phyloP scores from a whole-genome alignment of 1,140 invertebrate genomes.

The Condylostylus longicornis region DNA sequence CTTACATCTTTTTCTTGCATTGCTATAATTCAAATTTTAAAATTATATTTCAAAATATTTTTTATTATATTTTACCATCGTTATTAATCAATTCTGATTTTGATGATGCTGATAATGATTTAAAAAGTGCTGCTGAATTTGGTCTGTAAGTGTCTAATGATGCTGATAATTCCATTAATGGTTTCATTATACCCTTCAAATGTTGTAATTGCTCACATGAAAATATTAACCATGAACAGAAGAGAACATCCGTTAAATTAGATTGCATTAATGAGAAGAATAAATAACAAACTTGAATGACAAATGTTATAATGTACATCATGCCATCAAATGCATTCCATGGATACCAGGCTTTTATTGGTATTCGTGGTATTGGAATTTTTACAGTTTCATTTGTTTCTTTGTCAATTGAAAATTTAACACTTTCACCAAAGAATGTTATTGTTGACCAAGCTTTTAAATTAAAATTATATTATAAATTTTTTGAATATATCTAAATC shows the following conservation, averaged over 20 bases:
- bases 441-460: constrained; percentile 55
- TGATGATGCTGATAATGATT: constrained; percentile 41
- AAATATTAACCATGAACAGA: constrained; percentile 69
- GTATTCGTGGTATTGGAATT: constrained; percentile 52
- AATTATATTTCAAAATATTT: not conserved
- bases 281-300: constrained; percentile 62
- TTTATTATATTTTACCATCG: constrained; percentile 31
- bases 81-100: constrained; percentile 36
- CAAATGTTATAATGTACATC: constrained; percentile 46
- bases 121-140: constrained; percentile 60
- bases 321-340: constrained; percentile 51
- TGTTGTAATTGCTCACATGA: constrained; percentile 71
- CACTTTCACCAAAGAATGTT: constrained; percentile 61
- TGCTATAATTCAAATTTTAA: too few species aligned
- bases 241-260: constrained; percentile 57
- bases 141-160: constrained; percentile 62
- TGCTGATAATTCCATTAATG: constrained; percentile 66
- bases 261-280: constrained; percentile 51
- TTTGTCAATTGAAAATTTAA: constrained; percentile 46
- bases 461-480: too few species aligned
- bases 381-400: constrained; percentile 54
- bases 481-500: too few species aligned
- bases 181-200: constrained; percentile 69
- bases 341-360: constrained; percentile 60
- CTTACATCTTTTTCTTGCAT: constrained; percentile 33